Base-by-base conservation (phyloP, 2,888 invertebrate genomes). In the Stegana nigrithorax region DNA sequence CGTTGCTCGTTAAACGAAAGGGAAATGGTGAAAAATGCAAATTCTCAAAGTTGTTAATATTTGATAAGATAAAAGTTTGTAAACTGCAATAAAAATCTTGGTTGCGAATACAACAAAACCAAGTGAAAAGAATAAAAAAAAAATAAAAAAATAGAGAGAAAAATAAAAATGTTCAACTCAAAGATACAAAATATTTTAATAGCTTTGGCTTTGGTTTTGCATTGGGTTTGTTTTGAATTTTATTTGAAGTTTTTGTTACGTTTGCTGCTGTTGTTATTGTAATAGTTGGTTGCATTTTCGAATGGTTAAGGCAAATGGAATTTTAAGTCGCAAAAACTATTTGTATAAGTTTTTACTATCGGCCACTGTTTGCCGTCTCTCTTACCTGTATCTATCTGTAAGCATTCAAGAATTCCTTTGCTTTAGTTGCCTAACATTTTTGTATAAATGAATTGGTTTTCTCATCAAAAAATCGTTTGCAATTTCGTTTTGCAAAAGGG, bases 71-170 rank as follows among this genome's bases (percentile, higher is more conserved):
- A 67, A 50, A 70, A 70, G 69, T 72, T 64, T 60, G 62, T 63
- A 64, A 73, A 71, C 72, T 75, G 67, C 73, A 77, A 69, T 71
- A 67, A 71, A 67, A n/a, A n/a, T n/a, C n/a, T n/a, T n/a, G n/a
- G n/a, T n/a, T n/a, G n/a, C n/a, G n/a, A n/a, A n/a, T n/a, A n/a
- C n/a, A n/a, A n/a, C n/a, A n/a, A n/a, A n/a, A n/a, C n/a, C n/a
- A n/a, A 62, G 62, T 39, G 59, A 63, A 60, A 50, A 62, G 53
- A 63, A 32, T 14, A 57, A 66, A 26, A 14, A 21, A 10, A 47
- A 47, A 55, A n/a, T 25, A 36, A 23, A 19, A 32, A 55, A 36
- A 12, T 14, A 10, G 45, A 45, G 6, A 21, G 19, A 45, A 29
- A 29, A 7, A 10, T 7, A 29, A 29, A 29, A 29, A n/a, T 6